Evolutionary conservation across 2,888 invertebrate species (phyloP), one percentile per base, ranked within the genome.

Genomic region (Tenthredo notha): DNA sequence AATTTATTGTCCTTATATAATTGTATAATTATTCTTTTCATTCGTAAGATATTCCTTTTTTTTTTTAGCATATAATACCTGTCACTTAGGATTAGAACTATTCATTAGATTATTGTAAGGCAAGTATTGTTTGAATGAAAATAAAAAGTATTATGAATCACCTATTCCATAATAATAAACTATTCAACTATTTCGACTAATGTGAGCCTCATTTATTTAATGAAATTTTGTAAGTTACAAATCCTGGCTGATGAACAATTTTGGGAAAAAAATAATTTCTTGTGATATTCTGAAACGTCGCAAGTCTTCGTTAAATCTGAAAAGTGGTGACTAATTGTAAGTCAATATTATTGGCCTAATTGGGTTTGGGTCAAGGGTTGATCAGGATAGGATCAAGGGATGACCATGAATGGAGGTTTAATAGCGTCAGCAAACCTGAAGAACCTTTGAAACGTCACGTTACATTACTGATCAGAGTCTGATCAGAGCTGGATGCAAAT

Each of bases 381-480:
- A 54, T 54, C 54, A n/a, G 54, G 54, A 7, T 54, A n/a, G 7
- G 54, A 54, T 54, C 54, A 54, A 7, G n/a, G 54, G 7, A 18
- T 54, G 54, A 54, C 54, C 54, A n/a, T 54, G n/a, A 54, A n/a
- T 54, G n/a, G n/a, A 54, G 54, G 7, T 54, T 54, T 54, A 54
- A 54, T 54, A 54, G 54, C 54, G n/a, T 54, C 54, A 54, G 54
- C n/a, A 7, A 54, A 54, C 54, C n/a, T 54, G 54, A 54, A 54
- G 54, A 54, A 54, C 54, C 54, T 54, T 54, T 54, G n/a, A n/a
- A n/a, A 54, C 54, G 54, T 54, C 54, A 54, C n/a, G 54, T n/a
- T 54, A 54, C n/a, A 54, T n/a, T 50, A 18, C 50, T 54, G 54
- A n/a, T 54, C n/a, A n/a, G 54, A 67, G 33, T 1, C 18, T 12